Conservation (phyloP, 37 sponge, comb jelly and placozoan genomes). For the Sycon ciliatum region DNA sequence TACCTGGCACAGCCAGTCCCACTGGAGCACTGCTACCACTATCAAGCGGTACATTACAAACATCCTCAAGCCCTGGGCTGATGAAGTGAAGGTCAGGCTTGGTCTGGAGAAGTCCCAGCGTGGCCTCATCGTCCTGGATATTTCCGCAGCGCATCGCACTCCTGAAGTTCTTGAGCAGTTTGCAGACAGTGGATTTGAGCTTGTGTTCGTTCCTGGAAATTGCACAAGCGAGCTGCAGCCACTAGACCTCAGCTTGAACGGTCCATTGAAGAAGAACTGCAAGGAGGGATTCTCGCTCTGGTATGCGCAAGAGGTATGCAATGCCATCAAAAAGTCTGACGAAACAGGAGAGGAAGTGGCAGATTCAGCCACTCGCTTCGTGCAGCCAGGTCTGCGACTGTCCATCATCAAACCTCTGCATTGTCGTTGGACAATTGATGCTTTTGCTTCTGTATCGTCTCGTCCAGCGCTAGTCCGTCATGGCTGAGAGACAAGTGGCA, state of each 20-base stretch:
- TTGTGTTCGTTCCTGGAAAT: background rate
- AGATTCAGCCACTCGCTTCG: background rate
- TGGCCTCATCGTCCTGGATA: background rate
- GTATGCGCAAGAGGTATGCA: background rate
- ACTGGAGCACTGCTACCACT: background rate
- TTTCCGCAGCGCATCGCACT: background rate
- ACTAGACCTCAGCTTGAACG: background rate
- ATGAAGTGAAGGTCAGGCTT: background rate
- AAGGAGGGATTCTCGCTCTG: background rate
- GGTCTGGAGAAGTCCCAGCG: background rate
- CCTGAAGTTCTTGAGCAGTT: background rate
- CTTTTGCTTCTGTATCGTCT: background rate
- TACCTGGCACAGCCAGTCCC: background rate
- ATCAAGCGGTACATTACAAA: background rate
- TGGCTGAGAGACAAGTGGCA: background rate
- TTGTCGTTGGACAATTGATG: background rate
- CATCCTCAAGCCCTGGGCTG: background rate
- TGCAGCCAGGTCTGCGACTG: background rate
- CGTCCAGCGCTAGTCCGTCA: background rate
- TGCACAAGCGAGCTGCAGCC: background rate
- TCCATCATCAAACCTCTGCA: background rate
- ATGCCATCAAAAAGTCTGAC: background rate
- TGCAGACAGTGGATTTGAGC: background rate
- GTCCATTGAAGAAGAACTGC: background rate
- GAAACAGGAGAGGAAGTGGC: background rate